phyloP scores from a whole-genome alignment of 2,888 invertebrate species.

The Drosophila kanekoi region DNA sequence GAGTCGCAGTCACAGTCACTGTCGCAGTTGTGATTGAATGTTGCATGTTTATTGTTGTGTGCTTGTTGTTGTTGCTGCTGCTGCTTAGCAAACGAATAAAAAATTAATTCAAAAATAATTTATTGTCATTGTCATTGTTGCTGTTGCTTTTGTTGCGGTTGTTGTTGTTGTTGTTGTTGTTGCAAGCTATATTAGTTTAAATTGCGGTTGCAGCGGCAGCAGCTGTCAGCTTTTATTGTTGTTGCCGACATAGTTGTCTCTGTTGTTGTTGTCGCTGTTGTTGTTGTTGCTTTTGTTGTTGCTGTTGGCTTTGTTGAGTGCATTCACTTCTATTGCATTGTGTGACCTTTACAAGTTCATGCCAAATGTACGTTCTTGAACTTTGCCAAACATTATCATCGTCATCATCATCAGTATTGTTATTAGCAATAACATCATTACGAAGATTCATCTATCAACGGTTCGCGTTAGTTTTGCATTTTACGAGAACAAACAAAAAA shows the following conservation, averaged over 20 bases:
- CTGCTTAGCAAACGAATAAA: slow-evolving; percentile 73
- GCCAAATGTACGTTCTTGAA: slow-evolving; percentile 77
- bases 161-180: slow-evolving; percentile 42
- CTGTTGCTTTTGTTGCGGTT: slow-evolving; percentile 29
- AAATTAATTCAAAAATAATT: slow-evolving; percentile 80
- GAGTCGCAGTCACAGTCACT: neutral
- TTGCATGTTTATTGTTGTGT: slow-evolving; percentile 45
- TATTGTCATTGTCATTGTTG: slow-evolving; percentile 76
- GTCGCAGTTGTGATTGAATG: slow-evolving; percentile 41
- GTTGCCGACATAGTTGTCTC: slow-evolving; percentile 59
- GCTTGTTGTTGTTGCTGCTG: slow-evolving; percentile 42
- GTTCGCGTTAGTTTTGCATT: slow-evolving; percentile 30
- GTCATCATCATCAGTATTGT: slow-evolving; percentile 12
- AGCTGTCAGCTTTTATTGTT: slow-evolving; percentile 61
- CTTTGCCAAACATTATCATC: slow-evolving; percentile 33
- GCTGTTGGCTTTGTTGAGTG: slow-evolving; percentile 53
- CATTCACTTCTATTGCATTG: slow-evolving; percentile 79
- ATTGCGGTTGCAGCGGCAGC: slow-evolving; percentile 72
- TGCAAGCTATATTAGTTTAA: slow-evolving; percentile 78
- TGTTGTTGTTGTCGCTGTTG: slow-evolving; percentile 26
- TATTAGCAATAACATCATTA: neutral
- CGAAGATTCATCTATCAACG: slow-evolving; percentile 21
- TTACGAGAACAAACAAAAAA: slow-evolving; percentile 8
- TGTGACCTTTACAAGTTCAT: slow-evolving; percentile 82
- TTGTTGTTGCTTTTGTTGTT: slow-evolving; percentile 17